Percentiles rank a stretch among this genome's conserved stretches.
Evolutionary conservation across 2,113 vertebrate genomes (phyloP).

Genomic region (Myotis davidii): DNA sequence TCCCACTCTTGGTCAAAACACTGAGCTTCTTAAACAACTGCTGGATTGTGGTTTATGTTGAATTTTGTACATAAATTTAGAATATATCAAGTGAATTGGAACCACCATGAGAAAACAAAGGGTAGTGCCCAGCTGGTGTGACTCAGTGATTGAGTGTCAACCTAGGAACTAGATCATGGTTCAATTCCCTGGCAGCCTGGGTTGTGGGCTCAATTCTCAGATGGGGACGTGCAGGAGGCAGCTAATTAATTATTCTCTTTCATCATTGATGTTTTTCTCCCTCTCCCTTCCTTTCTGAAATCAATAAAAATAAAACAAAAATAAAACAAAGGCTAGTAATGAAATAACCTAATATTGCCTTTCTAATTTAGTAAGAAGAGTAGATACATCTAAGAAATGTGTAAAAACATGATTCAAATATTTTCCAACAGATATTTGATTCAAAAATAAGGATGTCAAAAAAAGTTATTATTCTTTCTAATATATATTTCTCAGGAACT

Average conservation of each 20-base stretch:
- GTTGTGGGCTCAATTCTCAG: no score
- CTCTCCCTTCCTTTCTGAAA: no score
- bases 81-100: not conserved
- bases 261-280: no score
- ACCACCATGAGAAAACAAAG: not conserved
- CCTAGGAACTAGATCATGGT: no score
- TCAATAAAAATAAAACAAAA: no score
- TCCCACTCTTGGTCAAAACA: not conserved
- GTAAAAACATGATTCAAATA: conserved; percentile 1
- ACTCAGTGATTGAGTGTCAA: no score
- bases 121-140: not conserved
- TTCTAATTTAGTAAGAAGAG: conserved; percentile 48
- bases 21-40: not conserved
- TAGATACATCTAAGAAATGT: not conserved
- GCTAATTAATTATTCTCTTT: no score
- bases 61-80: not conserved
- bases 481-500: not conserved
- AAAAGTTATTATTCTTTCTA: not conserved
- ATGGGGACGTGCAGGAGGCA: no score
- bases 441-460: conserved; percentile 2
- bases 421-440: not conserved
- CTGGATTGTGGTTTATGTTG: not conserved
- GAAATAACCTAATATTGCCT: not conserved
- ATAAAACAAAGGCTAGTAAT: conserved; percentile 1
- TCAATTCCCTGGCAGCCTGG: no score